These are phyloP conservation scores for Salticus scenicus DNA, from an alignment of 2,888 invertebrate species.

Conservation along the genomic window DNA sequence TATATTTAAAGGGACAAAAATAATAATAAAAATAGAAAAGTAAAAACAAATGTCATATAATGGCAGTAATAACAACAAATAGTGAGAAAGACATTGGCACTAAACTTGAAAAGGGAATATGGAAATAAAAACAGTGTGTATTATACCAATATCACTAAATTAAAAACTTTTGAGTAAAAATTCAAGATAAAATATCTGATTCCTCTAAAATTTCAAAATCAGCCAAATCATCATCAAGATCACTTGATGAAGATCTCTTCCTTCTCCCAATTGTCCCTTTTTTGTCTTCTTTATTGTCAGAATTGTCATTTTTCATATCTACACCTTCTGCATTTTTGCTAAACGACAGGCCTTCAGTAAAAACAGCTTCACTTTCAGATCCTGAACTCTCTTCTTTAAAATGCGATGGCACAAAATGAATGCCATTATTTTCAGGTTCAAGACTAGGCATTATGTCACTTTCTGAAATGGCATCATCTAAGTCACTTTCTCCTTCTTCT, in stretches of 20 bases:
- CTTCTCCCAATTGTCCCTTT: not conserved
- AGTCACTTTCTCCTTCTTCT: conserved; percentile 63
- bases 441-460: conserved; percentile 74
- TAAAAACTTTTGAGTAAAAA: not conserved
- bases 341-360: conserved; percentile 62
- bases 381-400: conserved; percentile 73
- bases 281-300: not conserved
- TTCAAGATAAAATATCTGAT: conserved; percentile 38
- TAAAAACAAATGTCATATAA: no score
- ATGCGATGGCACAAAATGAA: conserved; percentile 70
- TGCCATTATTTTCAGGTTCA: conserved; percentile 36
- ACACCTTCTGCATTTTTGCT: not conserved
- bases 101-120: not conserved
- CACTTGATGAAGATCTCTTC: conserved; percentile 32
- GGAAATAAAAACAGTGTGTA: not conserved
- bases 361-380: conserved; percentile 74
- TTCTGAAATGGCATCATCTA: conserved; percentile 72
- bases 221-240: conserved; percentile 52
- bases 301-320: not conserved
- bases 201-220: conserved; percentile 66
- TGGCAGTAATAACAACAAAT: not conserved
- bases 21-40: no score
- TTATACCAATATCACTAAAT: not conserved
- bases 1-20: no score
- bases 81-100: not conserved